Conservation (phyloP, 1,140 invertebrate genomes). For the Chymomyza costata region DNA sequence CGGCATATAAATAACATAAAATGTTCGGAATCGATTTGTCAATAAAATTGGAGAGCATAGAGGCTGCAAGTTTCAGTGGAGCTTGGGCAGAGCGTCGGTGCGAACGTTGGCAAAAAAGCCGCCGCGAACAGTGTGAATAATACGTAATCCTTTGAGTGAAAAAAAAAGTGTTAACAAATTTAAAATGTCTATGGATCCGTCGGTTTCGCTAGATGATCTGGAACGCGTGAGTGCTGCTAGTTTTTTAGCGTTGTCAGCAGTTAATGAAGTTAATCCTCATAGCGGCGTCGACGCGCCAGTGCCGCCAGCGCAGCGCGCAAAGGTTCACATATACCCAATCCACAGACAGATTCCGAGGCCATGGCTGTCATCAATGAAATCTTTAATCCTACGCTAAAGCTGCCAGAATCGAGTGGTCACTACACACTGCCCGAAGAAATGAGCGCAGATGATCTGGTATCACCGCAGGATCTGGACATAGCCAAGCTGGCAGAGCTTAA, state of each 20-base stretch:
- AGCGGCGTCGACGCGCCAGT: slow-evolving; percentile 58
- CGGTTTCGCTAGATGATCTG: slow-evolving; percentile 64
- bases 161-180: too few species aligned
- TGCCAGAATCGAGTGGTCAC: slow-evolving; percentile 71
- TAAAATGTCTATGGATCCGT: slow-evolving; percentile 65
- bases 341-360: slow-evolving; percentile 52
- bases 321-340: slow-evolving; percentile 46
- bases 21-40: slow-evolving; percentile 70
- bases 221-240: slow-evolving; percentile 62
- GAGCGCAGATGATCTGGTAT: slow-evolving; percentile 72
- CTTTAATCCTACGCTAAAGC: slow-evolving; percentile 74
- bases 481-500: slow-evolving; percentile 78
- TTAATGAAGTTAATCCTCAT: too few species aligned
- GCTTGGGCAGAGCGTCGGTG: slow-evolving; percentile 50
- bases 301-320: slow-evolving; percentile 40
- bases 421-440: slow-evolving; percentile 78
- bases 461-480: slow-evolving; percentile 77
- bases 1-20: slow-evolving; percentile 26
- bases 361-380: slow-evolving; percentile 76
- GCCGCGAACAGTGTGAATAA: slow-evolving; percentile 4
- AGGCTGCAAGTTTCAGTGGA: slow-evolving; percentile 59
- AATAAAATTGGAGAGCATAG: slow-evolving; percentile 66
- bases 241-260: too few species aligned
- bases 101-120: slow-evolving; percentile 43
- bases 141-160: background rate